These are phyloP conservation scores for Solea solea DNA, from an alignment of 2,113 vertebrate genomes.

Conservation along the genomic window DNA sequence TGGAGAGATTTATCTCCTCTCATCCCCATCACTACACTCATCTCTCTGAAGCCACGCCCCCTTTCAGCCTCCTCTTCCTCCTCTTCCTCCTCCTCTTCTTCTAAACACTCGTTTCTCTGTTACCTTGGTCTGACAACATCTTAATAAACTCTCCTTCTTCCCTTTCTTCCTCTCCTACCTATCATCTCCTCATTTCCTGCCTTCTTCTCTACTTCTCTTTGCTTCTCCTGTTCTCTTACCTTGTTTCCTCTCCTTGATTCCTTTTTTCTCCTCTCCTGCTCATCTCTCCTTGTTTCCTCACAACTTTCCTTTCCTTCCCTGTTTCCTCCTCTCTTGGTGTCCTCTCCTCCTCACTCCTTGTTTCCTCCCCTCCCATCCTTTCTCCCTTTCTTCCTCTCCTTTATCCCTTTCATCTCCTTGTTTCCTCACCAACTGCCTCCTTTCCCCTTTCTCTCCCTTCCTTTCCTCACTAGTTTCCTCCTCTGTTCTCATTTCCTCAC, in stretches of 20 bases:
- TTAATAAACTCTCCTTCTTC: conserved; percentile 77
- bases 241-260: background rate
- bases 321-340: background rate
- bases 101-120: conserved; percentile 94
- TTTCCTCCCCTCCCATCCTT: no score
- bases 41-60: conserved; percentile 77
- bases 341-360: background rate
- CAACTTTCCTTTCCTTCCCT: no score
- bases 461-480: no score
- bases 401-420: background rate
- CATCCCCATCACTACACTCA: conserved; percentile 91
- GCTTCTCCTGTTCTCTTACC: background rate
- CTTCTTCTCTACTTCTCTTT: background rate
- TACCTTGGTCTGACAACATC: conserved; percentile 92
- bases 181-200: background rate
- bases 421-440: background rate
- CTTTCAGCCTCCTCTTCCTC: conserved; percentile 55
- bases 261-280: background rate
- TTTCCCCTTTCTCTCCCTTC: no score
- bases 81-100: conserved; percentile 72
- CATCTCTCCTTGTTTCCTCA: conserved; percentile 22
- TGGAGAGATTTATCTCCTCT: conserved; percentile 95
- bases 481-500: no score
- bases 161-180: background rate
- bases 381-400: background rate